phyloP scores from a whole-genome alignment of 2,888 invertebrate genomes.

The Suillia variegata region DNA sequence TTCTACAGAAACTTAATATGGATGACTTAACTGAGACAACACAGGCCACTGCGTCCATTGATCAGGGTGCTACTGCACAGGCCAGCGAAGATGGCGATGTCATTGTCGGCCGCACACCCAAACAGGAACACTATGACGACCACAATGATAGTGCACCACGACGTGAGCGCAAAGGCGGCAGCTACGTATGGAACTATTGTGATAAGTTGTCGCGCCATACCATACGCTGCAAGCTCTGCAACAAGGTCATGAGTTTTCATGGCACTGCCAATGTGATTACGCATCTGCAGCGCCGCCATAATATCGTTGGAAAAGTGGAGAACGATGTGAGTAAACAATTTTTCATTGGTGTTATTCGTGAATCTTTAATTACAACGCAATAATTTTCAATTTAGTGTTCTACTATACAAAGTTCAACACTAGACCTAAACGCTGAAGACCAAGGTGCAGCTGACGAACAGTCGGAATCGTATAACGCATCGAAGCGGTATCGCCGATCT shows the following conservation, averaged over 20 bases:
- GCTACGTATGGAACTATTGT: slow-evolving; percentile 50
- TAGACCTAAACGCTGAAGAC: no score
- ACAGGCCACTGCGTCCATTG: slow-evolving; percentile 28
- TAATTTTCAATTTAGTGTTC: not conserved
- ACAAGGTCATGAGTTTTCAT: slow-evolving; percentile 46
- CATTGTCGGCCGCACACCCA: slow-evolving; percentile 16
- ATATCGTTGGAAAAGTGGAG: slow-evolving; percentile 35
- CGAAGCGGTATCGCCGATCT: not conserved
- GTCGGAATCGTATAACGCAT: not conserved
- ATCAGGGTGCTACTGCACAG: slow-evolving; percentile 19
- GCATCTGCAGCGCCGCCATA: slow-evolving; percentile 45
- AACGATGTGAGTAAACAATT: slow-evolving; percentile 15
- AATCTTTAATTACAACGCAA: slow-evolving; percentile 2
- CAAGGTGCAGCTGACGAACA: no score
- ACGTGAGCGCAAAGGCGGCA: slow-evolving; percentile 39
- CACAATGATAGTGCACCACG: not conserved
- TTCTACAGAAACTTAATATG: slow-evolving; percentile 18
- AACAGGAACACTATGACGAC: slow-evolving; percentile 21
- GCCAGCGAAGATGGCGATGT: not conserved
- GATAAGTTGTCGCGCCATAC: slow-evolving; percentile 42
- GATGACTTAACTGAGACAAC: slow-evolving; percentile 26
- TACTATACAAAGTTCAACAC: no score
- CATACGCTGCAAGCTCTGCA: slow-evolving; percentile 44
- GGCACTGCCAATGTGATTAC: slow-evolving; percentile 52
- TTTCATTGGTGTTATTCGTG: not conserved